phyloP scores from a whole-genome alignment of 1,140 invertebrate genomes.

The Cherax quadricarinatus region DNA sequence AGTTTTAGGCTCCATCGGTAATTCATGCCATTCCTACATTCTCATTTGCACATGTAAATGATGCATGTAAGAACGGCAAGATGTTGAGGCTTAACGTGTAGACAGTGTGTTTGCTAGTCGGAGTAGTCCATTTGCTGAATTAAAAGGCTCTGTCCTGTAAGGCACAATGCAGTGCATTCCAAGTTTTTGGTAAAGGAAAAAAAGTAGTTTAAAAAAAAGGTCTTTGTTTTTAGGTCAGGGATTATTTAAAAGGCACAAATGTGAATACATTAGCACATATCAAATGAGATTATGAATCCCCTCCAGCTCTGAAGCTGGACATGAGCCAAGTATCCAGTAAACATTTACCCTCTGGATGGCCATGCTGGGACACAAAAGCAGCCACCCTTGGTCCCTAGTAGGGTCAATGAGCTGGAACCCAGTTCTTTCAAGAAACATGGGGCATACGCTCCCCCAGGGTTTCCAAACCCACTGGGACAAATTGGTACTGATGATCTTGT shows the following conservation, averaged over 20 bases:
- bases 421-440: too few relatives aligned
- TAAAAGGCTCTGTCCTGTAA: not conserved
- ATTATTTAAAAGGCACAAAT: not conserved
- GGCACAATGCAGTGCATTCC: conserved; percentile 1
- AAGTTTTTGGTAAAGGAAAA: not conserved
- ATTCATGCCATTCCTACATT: not conserved
- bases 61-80: not conserved
- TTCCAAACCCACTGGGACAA: too few relatives aligned
- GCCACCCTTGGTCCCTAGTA: too few relatives aligned
- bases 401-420: too few relatives aligned
- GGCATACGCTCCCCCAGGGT: too few relatives aligned
- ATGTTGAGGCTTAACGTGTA: not conserved
- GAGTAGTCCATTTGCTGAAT: not conserved
- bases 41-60: not conserved
- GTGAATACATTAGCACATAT: not conserved
- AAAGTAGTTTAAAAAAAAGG: not conserved
- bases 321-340: too few relatives aligned
- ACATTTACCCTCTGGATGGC: too few relatives aligned
- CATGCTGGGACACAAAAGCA: too few relatives aligned
- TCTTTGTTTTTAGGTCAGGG: not conserved
- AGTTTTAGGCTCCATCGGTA: conserved; percentile 9
- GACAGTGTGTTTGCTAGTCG: conserved; percentile 7
- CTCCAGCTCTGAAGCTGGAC: not conserved
- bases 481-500: too few relatives aligned
- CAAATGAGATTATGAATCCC: not conserved